Evolutionary conservation across 2,113 vertebrate genomes (phyloP).

Genomic region (Geococcyx californianus): DNA sequence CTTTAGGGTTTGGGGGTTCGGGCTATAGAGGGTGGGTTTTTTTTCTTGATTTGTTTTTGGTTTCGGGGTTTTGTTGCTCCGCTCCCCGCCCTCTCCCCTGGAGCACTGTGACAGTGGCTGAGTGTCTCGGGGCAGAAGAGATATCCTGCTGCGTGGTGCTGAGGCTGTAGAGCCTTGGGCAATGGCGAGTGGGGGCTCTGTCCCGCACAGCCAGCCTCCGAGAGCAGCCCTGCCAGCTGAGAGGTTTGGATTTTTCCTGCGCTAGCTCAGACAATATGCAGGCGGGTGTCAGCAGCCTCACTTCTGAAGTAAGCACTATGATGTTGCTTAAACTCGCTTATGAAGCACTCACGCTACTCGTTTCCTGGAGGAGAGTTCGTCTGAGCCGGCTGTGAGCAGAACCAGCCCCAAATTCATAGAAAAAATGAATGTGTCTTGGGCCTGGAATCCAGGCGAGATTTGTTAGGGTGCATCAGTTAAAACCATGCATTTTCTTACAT

Average conservation of each 20-base stretch:
- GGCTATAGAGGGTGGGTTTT: no score
- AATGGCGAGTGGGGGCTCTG: rapidly evolving
- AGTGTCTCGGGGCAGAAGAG: no score
- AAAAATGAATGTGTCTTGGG: no score
- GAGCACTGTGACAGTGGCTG: no score
- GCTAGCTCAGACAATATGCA: neutral
- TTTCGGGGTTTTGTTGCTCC: no score
- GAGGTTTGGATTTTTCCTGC: neutral
- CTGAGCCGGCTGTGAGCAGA: neutral
- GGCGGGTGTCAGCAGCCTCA: rapidly evolving
- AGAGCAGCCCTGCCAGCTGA: no score
- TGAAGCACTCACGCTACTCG: rapidly evolving
- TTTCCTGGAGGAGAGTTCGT: neutral
- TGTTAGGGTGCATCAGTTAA: neutral
- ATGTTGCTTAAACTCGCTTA: rapidly evolving
- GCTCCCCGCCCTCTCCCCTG: no score
- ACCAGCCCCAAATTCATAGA: no score
- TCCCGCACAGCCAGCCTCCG: neutral
- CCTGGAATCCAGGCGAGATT: neutral
- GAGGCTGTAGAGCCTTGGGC: neutral
- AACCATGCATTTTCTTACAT: rapidly evolving
- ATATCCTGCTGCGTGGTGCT: neutral
- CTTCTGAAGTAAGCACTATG: rapidly evolving
- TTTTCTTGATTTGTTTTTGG: no score
- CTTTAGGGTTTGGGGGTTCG: no score